Evolutionary conservation across 1,140 invertebrate species (phyloP), one percentile per base, ranked within the genome.

Genomic region (Hermetia illucens): DNA sequence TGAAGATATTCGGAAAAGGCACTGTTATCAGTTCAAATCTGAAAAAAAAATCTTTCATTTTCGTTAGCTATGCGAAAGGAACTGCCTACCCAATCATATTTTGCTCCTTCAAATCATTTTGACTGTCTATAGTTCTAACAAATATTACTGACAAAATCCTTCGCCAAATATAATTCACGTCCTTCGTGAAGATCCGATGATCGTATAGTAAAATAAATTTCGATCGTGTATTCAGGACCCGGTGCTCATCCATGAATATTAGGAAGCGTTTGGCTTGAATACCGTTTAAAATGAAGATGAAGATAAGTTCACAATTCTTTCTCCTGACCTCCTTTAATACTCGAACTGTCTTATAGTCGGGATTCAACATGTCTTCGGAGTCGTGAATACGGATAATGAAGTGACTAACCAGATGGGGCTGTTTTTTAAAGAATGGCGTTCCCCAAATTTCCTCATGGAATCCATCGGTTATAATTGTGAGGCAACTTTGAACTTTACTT

Each of bases 131-230:
- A 12, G 2, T 47, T 20, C 38, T 44, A 0, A 85, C 61, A 39
- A 85, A 85, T n/a, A 85, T 52, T 0, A 79, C 73, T 45, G 81
- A 79, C 2, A 82, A 67, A 17, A 83, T 76, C 43, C 75, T 68
- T 29, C 77, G 82, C 82, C 82, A 85, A 6, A 87, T 46, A 45
- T 82, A 79, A 46, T 74, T 67, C 41, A 79, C 61, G n/a, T 76
- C 65, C 34, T 67, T 59, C 15, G 61, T 54, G 38, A 84, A 75
- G 1, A 87, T 54, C 21, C 76, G 63, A 25, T 64, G 53, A 51
- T 85, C 80, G 43, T 83, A 66, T 0, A 82, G 54, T 20, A 82
- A 53, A 21, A 85, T 58, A 44, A 74, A 85, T 43, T 72, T 75
- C 6, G 73, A 72, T 53, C 71, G 67, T 0, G 79, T 76, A 46